These are phyloP conservation scores for Ceratosolen solmsi DNA, from an alignment of 1,140 invertebrate species.

Conservation along the genomic window DNA sequence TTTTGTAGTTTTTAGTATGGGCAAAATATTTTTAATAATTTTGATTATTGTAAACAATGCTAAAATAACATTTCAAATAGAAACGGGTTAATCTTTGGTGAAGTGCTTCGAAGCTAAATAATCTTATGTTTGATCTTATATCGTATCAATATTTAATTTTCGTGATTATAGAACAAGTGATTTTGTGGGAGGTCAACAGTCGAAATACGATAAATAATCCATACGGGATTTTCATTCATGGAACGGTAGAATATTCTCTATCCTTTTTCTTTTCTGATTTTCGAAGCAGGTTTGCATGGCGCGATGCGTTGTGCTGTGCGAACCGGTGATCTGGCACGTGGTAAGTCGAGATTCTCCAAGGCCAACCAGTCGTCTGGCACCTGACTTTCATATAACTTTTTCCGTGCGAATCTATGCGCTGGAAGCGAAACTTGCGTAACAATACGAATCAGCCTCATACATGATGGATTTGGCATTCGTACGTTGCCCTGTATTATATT, in stretches of 20 bases:
- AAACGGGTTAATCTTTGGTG: too few species aligned
- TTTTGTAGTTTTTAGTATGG: too few species aligned
- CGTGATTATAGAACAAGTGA: neutral
- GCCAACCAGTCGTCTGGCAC: slow-evolving; percentile 51
- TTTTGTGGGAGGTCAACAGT: neutral
- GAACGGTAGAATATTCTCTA: neutral
- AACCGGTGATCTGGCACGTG: slow-evolving; percentile 46
- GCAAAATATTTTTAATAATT: too few species aligned
- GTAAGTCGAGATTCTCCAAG: slow-evolving; percentile 57
- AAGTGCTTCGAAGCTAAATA: neutral
- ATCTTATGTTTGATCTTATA: neutral
- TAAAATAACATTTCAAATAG: too few species aligned
- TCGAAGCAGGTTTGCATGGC: neutral
- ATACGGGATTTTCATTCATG: slow-evolving; percentile 20
- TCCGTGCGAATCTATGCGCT: neutral
- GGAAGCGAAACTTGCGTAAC: slow-evolving; percentile 7
- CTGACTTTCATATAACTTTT: slow-evolving; percentile 34
- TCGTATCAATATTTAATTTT: neutral
- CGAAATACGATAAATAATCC: slow-evolving; percentile 11
- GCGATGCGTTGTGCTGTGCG: neutral
- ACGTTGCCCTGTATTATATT: slow-evolving; percentile 6
- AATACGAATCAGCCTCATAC: slow-evolving; percentile 6
- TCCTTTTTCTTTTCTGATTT: neutral
- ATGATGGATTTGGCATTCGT: neutral
- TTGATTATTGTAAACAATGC: too few species aligned